Conservation (phyloP, 2,888 invertebrate genomes). For the Neoitamus cyanurus region DNA sequence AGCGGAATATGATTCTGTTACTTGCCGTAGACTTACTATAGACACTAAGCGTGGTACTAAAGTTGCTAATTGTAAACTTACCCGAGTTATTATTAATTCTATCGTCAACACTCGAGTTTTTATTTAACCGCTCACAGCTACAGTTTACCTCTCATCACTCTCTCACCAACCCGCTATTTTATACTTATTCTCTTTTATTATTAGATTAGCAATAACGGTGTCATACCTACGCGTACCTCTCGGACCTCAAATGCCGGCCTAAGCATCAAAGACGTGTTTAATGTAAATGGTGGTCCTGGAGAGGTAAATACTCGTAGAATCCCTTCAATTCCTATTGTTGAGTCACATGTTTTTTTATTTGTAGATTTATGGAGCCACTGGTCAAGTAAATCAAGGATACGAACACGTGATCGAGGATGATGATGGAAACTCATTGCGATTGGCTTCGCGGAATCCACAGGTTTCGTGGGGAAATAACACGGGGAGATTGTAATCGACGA, state of each 20-base stretch:
- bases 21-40: too few relatives aligned
- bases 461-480: constrained; percentile 71
- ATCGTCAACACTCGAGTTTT: too few relatives aligned
- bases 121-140: neutral
- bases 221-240: constrained; percentile 72
- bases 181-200: constrained; percentile 3
- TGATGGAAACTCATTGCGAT: constrained; percentile 77
- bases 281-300: constrained; percentile 70
- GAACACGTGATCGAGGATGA: constrained; percentile 77
- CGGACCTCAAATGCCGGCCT: constrained; percentile 82
- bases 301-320: constrained; percentile 58
- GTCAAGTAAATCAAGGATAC: constrained; percentile 82
- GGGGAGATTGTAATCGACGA: constrained; percentile 58
- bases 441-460: constrained; percentile 74
- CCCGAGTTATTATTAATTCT: too few relatives aligned
- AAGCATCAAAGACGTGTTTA: constrained; percentile 84
- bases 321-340: neutral
- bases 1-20: too few relatives aligned
- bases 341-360: neutral
- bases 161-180: too few relatives aligned
- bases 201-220: constrained; percentile 73
- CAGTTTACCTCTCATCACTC: too few relatives aligned
- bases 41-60: too few relatives aligned
- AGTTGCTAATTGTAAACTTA: too few relatives aligned
- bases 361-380: constrained; percentile 66